Evolutionary conservation across 2,797 vertebrate species (phyloP).

Genomic region (Acrocephalus scirpaceus): DNA sequence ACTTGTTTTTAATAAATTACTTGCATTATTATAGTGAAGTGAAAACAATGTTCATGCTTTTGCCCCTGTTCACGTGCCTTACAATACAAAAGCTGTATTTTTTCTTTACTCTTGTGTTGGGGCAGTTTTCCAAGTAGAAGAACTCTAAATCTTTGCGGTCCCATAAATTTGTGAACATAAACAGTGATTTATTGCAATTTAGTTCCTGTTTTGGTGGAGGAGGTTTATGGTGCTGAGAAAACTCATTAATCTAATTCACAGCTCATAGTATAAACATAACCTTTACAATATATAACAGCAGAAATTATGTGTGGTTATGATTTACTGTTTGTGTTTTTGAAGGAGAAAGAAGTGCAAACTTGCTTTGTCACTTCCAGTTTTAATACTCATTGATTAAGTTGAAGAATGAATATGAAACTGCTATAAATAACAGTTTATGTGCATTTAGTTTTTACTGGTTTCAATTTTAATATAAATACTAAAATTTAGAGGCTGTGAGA

Average conservation of each 20-base stretch:
- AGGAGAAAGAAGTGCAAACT: conserved; percentile 59
- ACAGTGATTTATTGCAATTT: conserved; percentile 79
- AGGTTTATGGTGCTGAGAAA: conserved; percentile 77
- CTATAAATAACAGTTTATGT: conserved; percentile 47
- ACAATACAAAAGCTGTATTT: conserved; percentile 46
- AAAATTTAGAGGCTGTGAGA: conserved; percentile 1
- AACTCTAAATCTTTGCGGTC: conserved; percentile 74
- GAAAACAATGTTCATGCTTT: conserved; percentile 43
- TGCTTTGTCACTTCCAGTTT: conserved; percentile 57
- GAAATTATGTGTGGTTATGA: conserved; percentile 74
- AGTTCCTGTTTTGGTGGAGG: conserved; percentile 75
- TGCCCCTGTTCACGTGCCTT: conserved; percentile 55
- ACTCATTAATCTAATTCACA: conserved; percentile 82
- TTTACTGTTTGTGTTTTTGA: conserved; percentile 73
- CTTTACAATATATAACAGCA: conserved; percentile 78
- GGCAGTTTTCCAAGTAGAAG: conserved; percentile 64
- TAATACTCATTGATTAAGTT: conserved; percentile 68
- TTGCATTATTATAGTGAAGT: conserved; percentile 49
- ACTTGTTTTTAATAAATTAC: conserved; percentile 69
- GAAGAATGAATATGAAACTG: conserved; percentile 56
- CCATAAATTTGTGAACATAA: conserved; percentile 78
- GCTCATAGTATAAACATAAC: conserved; percentile 78
- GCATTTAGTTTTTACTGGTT: conserved; percentile 24
- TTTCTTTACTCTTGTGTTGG: conserved; percentile 70
- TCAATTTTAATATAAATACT: conserved; percentile 13